phyloP scores from a whole-genome alignment of 2,797 vertebrate species.

The Melanogrammus aeglefinus region DNA sequence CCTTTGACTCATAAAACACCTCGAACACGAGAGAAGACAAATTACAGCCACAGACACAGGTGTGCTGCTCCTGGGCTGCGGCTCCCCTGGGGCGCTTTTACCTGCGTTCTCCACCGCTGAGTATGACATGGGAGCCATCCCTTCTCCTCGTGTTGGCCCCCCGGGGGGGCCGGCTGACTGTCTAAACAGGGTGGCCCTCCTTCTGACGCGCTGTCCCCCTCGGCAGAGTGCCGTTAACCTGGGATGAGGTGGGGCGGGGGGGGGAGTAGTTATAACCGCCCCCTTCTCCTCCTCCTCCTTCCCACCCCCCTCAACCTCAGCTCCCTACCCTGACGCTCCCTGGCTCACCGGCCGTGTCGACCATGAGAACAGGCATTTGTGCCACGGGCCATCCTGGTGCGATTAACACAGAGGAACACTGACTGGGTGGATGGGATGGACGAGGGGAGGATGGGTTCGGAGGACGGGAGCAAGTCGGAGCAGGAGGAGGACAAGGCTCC shows the following conservation, averaged over 20 bases:
- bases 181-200: constrained; percentile 64
- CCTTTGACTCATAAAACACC: constrained; percentile 75
- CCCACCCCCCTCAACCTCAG: constrained; percentile 29
- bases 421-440: neutral
- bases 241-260: constrained; percentile 36
- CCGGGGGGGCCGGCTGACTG: constrained; percentile 49
- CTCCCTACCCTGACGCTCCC: constrained; percentile 54
- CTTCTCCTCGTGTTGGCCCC: constrained; percentile 39
- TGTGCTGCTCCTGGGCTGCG: constrained; percentile 63
- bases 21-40: constrained; percentile 78
- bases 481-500: constrained; percentile 38
- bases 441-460: constrained; percentile 16
- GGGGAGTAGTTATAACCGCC: constrained; percentile 24
- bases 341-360: constrained; percentile 51
- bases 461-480: constrained; percentile 48
- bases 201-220: constrained; percentile 58
- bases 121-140: constrained; percentile 68
- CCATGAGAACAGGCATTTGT: constrained; percentile 53
- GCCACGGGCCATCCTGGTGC: constrained; percentile 43
- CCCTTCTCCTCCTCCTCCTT: too few species aligned
- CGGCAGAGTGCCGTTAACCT: constrained; percentile 53
- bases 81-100: constrained; percentile 65
- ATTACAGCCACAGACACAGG: constrained; percentile 76
- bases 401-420: constrained; percentile 56
- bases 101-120: constrained; percentile 62